Percentiles rank a stretch among this genome's conserved stretches.
Conservation (phyloP, 2,888 invertebrate species). For the Calameuta pallipes region DNA sequence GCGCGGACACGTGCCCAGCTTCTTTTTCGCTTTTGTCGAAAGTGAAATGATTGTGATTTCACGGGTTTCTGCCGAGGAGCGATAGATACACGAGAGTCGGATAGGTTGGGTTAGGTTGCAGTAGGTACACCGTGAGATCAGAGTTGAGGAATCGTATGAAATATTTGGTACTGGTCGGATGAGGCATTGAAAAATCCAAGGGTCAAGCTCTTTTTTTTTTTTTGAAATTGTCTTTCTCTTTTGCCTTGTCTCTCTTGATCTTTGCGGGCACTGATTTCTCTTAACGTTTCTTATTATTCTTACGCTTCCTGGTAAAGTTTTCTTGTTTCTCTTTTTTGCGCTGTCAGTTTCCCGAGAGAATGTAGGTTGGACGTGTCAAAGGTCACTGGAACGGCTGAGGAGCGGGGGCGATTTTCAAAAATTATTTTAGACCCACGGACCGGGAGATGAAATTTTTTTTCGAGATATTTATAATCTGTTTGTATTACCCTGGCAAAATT, state of each 20-base stretch:
- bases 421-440: not conserved
- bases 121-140: not conserved
- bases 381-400: not conserved
- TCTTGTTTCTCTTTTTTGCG: not conserved
- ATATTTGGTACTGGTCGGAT: not conserved
- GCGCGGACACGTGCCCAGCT: conserved; percentile 19
- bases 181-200: too few species aligned
- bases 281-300: not conserved
- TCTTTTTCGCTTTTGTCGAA: conserved; percentile 20
- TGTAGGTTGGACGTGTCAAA: not conserved
- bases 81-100: not conserved
- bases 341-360: not conserved
- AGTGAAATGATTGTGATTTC: conserved; percentile 20
- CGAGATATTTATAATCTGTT: not conserved
- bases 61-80: conserved; percentile 12
- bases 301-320: not conserved
- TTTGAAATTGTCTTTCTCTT: not conserved
- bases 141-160: not conserved
- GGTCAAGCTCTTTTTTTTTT: not conserved
- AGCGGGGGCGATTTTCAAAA: not conserved
- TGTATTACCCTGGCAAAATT: not conserved
- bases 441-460: not conserved
- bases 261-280: not conserved
- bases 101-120: not conserved
- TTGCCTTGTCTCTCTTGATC: not conserved